A percentile compares a stretch with the other conserved stretches of the same genome.
phyloP scores from a whole-genome alignment of 2,113 vertebrate genomes.

The Chitala chitala region DNA sequence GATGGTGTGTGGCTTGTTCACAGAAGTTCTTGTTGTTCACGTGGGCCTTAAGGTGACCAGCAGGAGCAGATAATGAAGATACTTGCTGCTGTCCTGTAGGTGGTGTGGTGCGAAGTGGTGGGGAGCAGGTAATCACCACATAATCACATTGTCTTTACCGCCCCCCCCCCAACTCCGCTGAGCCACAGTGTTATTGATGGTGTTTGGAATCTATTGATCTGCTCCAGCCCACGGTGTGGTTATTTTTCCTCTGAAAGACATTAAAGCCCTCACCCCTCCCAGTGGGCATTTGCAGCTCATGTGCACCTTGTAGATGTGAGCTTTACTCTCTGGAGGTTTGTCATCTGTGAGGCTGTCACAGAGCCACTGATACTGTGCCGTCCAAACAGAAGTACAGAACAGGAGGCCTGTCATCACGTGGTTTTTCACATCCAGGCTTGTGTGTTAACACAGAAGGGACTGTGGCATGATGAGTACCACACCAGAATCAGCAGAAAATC shows the following conservation, averaged over 20 bases:
- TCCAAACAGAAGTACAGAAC: not conserved
- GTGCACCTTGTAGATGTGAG: no score
- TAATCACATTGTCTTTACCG: slow-evolving; percentile 31
- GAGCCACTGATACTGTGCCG: not conserved
- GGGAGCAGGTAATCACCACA: slow-evolving; percentile 39
- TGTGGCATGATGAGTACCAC: no score
- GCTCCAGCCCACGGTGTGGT: no score
- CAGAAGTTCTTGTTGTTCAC: no score
- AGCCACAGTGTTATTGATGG: slow-evolving; percentile 32
- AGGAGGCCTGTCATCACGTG: not conserved
- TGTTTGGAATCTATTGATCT: slow-evolving; percentile 41
- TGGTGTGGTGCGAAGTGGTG: slow-evolving; percentile 29
- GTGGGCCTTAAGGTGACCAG: no score
- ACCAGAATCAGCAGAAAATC: no score
- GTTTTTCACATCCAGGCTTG: no score
- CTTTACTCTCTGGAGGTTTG: not conserved
- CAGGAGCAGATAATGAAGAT: not conserved
- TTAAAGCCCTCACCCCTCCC: no score
- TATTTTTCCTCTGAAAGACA: no score
- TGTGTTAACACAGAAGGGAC: no score
- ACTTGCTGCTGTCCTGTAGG: slow-evolving; percentile 13
- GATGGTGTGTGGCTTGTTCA: no score
- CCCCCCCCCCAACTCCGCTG: slow-evolving; percentile 23
- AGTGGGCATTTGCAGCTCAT: not conserved
- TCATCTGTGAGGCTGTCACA: slow-evolving; percentile 18